Conservation (phyloP, 2,797 vertebrate species). For the Ataeniobius toweri region DNA sequence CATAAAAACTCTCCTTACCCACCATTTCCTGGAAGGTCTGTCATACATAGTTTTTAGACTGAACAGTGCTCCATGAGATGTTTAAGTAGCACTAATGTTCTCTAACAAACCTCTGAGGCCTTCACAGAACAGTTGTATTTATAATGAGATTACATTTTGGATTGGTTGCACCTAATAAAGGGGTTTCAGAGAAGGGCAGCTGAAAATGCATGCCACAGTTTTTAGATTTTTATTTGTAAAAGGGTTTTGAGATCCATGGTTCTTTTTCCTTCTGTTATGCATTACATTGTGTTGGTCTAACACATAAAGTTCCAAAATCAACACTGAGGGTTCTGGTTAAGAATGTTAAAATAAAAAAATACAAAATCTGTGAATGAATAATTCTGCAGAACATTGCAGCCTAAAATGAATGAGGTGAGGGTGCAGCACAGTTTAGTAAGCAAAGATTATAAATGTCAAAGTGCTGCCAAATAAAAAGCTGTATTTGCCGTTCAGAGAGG, state of each 20-base stretch:
- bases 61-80: neutral
- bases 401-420: neutral
- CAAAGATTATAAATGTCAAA: slow-evolving; percentile 1
- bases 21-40: neutral
- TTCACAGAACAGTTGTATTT: neutral
- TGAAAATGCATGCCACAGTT: neutral
- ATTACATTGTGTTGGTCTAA: neutral
- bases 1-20: neutral
- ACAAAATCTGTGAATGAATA: too few species aligned
- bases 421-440: neutral
- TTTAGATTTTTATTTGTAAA: neutral
- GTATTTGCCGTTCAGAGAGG: neutral
- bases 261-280: neutral
- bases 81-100: neutral
- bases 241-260: neutral
- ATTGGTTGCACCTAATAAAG: neutral
- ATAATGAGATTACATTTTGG: neutral
- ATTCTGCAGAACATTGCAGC: too few species aligned
- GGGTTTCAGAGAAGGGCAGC: neutral
- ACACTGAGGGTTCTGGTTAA: neutral
- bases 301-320: neutral
- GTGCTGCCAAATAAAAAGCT: neutral
- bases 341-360: neutral
- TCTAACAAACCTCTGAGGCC: neutral
- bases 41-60: neutral